Conservation (phyloP, 2,888 invertebrate species). For the Teinopalpus imperialis region DNA sequence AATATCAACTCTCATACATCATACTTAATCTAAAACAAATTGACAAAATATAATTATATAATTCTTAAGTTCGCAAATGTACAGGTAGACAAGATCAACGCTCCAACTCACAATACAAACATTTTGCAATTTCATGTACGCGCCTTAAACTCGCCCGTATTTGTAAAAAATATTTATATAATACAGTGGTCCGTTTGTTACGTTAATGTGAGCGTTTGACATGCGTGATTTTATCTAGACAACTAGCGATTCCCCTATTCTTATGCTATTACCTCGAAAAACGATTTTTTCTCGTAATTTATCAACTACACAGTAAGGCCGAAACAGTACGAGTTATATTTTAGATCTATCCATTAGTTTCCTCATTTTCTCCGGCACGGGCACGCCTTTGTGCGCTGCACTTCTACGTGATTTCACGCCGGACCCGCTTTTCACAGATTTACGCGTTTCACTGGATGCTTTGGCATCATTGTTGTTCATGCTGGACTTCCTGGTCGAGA, state of each 20-base stretch:
- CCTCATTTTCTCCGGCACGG: slow-evolving; percentile 64
- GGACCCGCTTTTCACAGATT: slow-evolving; percentile 29
- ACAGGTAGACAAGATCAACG: slow-evolving; percentile 64
- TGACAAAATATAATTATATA: slow-evolving; percentile 68
- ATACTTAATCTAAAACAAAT: slow-evolving; percentile 66
- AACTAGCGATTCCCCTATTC: slow-evolving; percentile 52
- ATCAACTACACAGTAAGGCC: slow-evolving; percentile 35
- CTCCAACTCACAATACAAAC: slow-evolving; percentile 55
- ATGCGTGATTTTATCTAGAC: slow-evolving; percentile 55
- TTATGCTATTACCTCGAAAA: slow-evolving; percentile 39
- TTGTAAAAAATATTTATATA: slow-evolving; percentile 74
- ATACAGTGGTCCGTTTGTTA: slow-evolving; percentile 72
- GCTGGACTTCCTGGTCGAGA: slow-evolving; percentile 41
- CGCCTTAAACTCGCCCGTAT: slow-evolving; percentile 46
- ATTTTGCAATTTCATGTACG: slow-evolving; percentile 43
- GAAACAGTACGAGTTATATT: slow-evolving; percentile 34
- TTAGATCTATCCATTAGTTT: slow-evolving; percentile 53
- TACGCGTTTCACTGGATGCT: slow-evolving; percentile 33
- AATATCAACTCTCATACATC: slow-evolving; percentile 42
- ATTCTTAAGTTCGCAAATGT: slow-evolving; percentile 53
- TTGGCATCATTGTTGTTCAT: slow-evolving; percentile 36
- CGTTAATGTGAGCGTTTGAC: slow-evolving; percentile 60
- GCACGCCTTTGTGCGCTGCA: slow-evolving; percentile 58
- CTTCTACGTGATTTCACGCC: slow-evolving; percentile 41
- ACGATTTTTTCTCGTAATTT: slow-evolving; percentile 32